Evolutionary conservation across 2,113 vertebrate genomes (phyloP).

Genomic region (Neolamprologus tretocephalus): DNA sequence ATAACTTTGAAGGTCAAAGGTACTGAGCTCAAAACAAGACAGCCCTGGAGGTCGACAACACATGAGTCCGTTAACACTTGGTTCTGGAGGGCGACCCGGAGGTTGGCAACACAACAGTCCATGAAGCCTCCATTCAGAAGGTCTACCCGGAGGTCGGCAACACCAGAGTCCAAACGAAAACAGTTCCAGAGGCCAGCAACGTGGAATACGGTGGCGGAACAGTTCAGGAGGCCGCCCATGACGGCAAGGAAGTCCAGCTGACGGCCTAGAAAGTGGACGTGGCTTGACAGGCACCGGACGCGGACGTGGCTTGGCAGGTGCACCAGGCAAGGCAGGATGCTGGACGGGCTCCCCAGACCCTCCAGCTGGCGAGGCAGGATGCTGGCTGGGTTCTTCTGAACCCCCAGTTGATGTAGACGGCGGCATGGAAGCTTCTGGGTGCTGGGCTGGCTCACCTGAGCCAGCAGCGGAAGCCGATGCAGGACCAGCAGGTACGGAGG

Average conservation of each 20-base stretch:
- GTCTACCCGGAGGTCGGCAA: background rate
- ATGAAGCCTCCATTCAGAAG: background rate
- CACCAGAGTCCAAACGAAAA: background rate
- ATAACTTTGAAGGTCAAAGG: background rate
- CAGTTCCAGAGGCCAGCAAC: background rate
- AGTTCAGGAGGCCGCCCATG: background rate
- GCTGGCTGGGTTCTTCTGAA: background rate
- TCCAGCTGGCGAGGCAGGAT: background rate
- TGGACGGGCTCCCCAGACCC: background rate
- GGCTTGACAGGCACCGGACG: background rate
- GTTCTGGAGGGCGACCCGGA: background rate
- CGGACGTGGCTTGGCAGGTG: background rate
- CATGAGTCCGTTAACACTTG: background rate
- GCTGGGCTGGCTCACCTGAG: background rate
- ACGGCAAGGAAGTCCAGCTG: background rate
- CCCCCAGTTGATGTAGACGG: background rate
- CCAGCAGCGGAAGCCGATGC: background rate
- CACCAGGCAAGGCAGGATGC: background rate
- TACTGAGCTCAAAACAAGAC: background rate
- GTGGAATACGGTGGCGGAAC: rapidly evolving
- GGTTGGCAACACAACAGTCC: background rate
- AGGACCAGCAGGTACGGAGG: background rate
- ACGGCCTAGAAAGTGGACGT: background rate
- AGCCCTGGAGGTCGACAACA: background rate
- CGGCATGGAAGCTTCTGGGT: background rate